Evolutionary conservation across 2,797 vertebrate species (phyloP).

Genomic region (Spatula clypeata): DNA sequence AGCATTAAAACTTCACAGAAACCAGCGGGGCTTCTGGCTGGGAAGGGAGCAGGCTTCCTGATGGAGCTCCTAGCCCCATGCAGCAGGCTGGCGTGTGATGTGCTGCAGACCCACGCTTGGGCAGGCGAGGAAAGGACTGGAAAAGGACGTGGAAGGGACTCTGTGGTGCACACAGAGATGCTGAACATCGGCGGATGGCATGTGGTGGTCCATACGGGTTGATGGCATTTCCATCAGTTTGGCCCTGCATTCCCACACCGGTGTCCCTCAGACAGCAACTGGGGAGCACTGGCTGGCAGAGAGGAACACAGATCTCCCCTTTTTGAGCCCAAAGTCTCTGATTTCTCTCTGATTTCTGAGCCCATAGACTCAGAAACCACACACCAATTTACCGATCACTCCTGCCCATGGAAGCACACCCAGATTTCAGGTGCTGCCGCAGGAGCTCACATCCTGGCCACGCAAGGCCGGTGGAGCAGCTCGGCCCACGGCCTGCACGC

Average conservation of each 20-base stretch:
- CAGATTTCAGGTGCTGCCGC: background rate
- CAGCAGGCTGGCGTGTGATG: rapidly evolving
- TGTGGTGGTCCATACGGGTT: background rate
- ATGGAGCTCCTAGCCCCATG: background rate
- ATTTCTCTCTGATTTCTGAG: no score
- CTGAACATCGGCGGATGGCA: background rate
- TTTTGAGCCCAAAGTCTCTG: background rate
- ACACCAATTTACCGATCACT: background rate
- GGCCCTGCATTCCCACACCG: background rate
- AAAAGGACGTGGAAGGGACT: background rate
- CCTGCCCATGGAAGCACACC: background rate
- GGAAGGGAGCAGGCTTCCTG: background rate
- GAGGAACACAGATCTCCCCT: background rate
- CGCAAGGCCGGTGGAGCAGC: background rate
- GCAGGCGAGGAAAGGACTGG: background rate
- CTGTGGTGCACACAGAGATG: background rate
- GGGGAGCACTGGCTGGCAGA: background rate
- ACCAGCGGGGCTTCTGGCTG: slow-evolving; percentile 32
- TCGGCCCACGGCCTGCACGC: rapidly evolving
- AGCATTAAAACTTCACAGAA: slow-evolving; percentile 45
- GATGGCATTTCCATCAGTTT: background rate
- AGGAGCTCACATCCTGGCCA: rapidly evolving
- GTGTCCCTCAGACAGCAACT: background rate
- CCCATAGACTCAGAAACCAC: background rate
- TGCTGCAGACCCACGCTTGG: rapidly evolving